Base-by-base conservation (phyloP, 1,140 invertebrate genomes). In the Brachionus calyciflorus region DNA sequence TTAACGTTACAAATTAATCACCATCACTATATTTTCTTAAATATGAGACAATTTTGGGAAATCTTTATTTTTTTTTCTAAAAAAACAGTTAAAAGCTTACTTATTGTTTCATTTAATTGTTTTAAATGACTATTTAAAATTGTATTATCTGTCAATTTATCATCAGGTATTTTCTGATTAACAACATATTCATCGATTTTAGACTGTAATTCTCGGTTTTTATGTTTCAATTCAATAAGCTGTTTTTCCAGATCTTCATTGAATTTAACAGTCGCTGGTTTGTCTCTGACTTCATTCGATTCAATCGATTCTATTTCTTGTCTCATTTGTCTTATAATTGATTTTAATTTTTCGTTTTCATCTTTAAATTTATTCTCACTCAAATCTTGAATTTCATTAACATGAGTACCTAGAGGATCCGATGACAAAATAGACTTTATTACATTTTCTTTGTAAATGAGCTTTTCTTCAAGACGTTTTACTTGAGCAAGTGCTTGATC, bases 21-120 rank as follows among this genome's bases (percentile, higher is more conserved):
- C 40, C 40, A 6, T 14, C 5, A 41, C 7, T 69, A 33, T 41
- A 69, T 24, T 9, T 44, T 46, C n/a, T n/a, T n/a, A n/a, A n/a
- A n/a, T n/a, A n/a, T n/a, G n/a, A n/a, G n/a, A n/a, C n/a, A n/a
- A n/a, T n/a, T n/a, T n/a, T n/a, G n/a, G n/a, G n/a, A n/a, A n/a
- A n/a, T n/a, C n/a, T n/a, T n/a, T n/a, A n/a, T n/a, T n/a, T n/a
- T n/a, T n/a, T 14, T 17, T 17, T 17, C n/a, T 2, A 4, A 14
- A 6, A 44, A 4, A 51, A 73, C 3, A 26, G 6, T 73, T 26
- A 30, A 28, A 44, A 41, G 77, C 77, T 48, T 24, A 83, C 83
- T 82, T 60, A 83, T 81, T n/a, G 79, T 78, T n/a, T 82, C 81
- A 79, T 84, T 84, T 4, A 84, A 77, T n/a, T 81, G 80, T 77